Percentiles rank a stretch among this genome's conserved stretches.
These are phyloP conservation scores for Idaea dimidiata DNA, from an alignment of 2,888 invertebrate species.

Conservation along the genomic window DNA sequence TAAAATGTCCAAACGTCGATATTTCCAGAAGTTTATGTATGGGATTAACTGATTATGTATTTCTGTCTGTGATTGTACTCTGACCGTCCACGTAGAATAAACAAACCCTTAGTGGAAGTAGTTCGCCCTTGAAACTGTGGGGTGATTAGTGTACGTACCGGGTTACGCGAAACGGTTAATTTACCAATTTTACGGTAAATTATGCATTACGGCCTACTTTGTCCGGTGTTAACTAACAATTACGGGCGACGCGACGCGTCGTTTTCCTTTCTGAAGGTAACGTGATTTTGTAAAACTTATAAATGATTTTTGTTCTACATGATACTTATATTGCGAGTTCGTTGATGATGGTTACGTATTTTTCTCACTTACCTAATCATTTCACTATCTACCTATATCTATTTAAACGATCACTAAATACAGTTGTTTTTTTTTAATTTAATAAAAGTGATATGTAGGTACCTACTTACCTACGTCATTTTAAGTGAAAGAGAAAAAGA, in stretches of 20 bases:
- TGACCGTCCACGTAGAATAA: not conserved
- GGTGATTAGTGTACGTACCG: constrained; percentile 20
- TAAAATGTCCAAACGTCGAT: no score
- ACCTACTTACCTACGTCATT: no score
- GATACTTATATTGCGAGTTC: no score
- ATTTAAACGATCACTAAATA: no score
- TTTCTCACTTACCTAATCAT: no score
- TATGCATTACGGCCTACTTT: constrained; percentile 27
- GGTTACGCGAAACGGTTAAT: constrained; percentile 19
- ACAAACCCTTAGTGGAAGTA: not conserved
- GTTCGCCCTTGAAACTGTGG: constrained; percentile 23
- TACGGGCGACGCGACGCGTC: not conserved
- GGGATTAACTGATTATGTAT: not conserved
- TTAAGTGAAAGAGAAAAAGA: no score
- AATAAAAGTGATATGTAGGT: no score
- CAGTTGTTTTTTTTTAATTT: no score
- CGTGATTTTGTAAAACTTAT: not conserved
- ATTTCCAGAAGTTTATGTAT: no score
- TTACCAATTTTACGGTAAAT: constrained; percentile 28
- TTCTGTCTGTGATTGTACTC: not conserved
- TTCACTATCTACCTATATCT: no score
- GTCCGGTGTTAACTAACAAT: constrained; percentile 7
- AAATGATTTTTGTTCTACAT: no score
- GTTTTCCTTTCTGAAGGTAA: not conserved
- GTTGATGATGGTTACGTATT: no score